Base-by-base conservation (phyloP, 2,888 invertebrate species). In the Rugalucina vietnamica region DNA sequence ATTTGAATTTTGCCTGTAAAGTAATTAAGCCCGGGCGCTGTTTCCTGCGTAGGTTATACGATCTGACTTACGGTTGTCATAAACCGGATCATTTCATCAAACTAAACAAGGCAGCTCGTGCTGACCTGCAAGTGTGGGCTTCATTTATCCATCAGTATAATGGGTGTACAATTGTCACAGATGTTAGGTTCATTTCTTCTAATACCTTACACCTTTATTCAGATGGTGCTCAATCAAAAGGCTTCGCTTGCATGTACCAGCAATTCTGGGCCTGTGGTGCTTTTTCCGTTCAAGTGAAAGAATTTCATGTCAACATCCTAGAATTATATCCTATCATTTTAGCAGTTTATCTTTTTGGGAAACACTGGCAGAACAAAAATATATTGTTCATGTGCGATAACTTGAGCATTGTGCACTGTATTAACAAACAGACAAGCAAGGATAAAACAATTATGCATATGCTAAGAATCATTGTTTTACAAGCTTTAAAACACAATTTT, bases 361-460 rank as follows among this genome's bases (percentile, higher is more conserved):
- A 72, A 4, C 1, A 10, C 1, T 82, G 79, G 82, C 34, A n/a
- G 39, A 81, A 81, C 29, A 57, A 71, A 50, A 76, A 81, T 43
- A 81, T 81, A 1, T 27, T 81, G 1, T 81, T 81, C 32, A 27
- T 82, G 5, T 79, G 76, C 57, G 81, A 81, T n/a, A 81, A 81
- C 36, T 24, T 79, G 14, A 49, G 70, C 4, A 72, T 74, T 37
- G 82, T 82, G 8, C 34, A 78, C 39, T 82, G 82, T 29, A 14
- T 82, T 2, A 82, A 82, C 24, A 79, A 79, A 54, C 82, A 82
- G 65, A 70, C 82, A 1, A 75, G 70, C 14, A 82, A 82, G 60
- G 78, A 82, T 36, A 29, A 74, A 18, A 5, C 43, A 21, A 79
- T 82, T 24, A 69, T 69, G 69, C 69, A 32, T 27, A 5, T 82